Evolutionary conservation across 1,140 invertebrate species (phyloP).

Genomic region (Drosophila biarmipes): DNA sequence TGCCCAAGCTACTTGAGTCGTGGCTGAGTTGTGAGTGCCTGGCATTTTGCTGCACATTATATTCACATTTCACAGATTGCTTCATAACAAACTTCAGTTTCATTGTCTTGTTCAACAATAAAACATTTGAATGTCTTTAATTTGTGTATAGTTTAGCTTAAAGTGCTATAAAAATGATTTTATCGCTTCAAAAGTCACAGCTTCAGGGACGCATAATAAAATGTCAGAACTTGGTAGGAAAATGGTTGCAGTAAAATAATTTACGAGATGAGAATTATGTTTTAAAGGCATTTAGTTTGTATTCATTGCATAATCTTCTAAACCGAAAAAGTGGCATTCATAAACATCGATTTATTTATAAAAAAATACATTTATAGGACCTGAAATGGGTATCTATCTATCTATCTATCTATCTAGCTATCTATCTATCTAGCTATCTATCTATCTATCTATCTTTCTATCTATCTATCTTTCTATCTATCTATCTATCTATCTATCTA

Average conservation of each 20-base stretch:
- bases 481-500: no score
- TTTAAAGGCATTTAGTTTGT: not conserved
- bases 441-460: no score
- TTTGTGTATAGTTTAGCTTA: constrained; percentile 23
- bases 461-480: no score
- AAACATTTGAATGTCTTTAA: constrained; percentile 18
- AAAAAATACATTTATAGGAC: no score
- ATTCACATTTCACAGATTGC: constrained; percentile 21
- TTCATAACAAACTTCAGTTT: constrained; percentile 12
- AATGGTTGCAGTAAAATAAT: not conserved
- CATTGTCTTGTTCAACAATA: constrained; percentile 30
- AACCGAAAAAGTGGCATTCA: no score
- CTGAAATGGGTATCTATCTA: no score
- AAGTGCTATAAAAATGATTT: constrained; percentile 28
- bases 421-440: no score
- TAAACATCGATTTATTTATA: no score
- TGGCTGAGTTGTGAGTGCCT: constrained; percentile 16
- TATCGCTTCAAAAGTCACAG: constrained; percentile 16
- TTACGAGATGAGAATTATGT: not conserved
- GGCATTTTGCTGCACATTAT: constrained; percentile 28
- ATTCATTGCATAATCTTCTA: no score
- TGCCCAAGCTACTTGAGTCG: constrained; percentile 27
- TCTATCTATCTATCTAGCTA: no score
- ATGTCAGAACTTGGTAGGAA: constrained; percentile 3
- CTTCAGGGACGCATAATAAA: constrained; percentile 23